phyloP scores from a whole-genome alignment of 2,888 invertebrate genomes.

The Yponomeuta plumbellus region DNA sequence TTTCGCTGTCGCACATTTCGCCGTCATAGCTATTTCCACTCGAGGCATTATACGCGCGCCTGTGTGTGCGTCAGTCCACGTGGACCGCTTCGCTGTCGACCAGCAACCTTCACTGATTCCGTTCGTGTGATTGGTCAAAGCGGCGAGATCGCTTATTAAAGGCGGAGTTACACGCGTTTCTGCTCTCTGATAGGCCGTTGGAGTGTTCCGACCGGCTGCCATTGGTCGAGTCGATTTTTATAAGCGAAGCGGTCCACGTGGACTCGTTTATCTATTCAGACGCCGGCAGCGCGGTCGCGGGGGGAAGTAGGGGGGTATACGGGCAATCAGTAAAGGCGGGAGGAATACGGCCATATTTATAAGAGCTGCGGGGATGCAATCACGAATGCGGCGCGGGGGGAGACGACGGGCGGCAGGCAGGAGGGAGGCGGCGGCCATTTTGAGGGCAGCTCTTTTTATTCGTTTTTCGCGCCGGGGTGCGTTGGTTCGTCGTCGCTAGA shows the following conservation, averaged over 20 bases:
- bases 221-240: conserved; percentile 72
- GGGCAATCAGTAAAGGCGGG: conserved; percentile 78
- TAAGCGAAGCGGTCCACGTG: conserved; percentile 75
- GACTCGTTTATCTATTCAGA: conserved; percentile 79
- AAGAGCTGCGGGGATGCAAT: conserved; percentile 78
- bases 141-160: conserved; percentile 73
- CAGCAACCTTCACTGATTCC: conserved; percentile 58
- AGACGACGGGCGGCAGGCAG: conserved; percentile 47
- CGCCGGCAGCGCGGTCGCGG: conserved; percentile 77
- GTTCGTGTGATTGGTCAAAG: conserved; percentile 45
- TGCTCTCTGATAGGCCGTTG: conserved; percentile 43
- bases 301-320: conserved; percentile 75
- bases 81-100: conserved; percentile 68
- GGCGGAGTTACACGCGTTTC: conserved; percentile 73
- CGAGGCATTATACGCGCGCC: conserved; percentile 71
- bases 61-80: conserved; percentile 71
- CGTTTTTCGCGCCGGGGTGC: conserved; percentile 74
- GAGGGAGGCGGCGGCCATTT: conserved; percentile 81
- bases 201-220: conserved; percentile 32
- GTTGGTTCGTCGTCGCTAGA: conserved; percentile 16
- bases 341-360: conserved; percentile 78
- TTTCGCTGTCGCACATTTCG: conserved; percentile 78
- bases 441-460: conserved; percentile 83
- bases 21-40: conserved; percentile 78
- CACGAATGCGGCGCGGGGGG: conserved; percentile 74